Evolutionary conservation across 1,140 invertebrate species (phyloP), one percentile per base, ranked within the genome.

Genomic region (Drosophila bocqueti): DNA sequence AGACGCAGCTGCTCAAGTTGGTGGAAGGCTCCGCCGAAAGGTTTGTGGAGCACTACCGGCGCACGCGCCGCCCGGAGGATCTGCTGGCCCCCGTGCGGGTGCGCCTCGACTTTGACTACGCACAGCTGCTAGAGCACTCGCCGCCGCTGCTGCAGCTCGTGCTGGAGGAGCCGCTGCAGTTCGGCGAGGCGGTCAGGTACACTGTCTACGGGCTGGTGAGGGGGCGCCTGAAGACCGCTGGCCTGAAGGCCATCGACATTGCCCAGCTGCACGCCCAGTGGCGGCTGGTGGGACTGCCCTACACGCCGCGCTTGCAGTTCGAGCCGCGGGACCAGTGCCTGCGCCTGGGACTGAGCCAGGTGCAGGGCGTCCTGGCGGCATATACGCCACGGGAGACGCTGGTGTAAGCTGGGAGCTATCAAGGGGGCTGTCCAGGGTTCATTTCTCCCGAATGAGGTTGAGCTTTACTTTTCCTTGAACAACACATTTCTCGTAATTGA

Each of bases 321-420:
- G 61, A 83, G 38, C 83, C 81, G 0, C 36, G 50, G 8, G 57
- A 76, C 5, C 57, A 79, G 42, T 45, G 24, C 18, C 79, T 61
- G 49, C 91, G 60, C 3, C 50, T 79, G 9, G 85, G 85, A 2
- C 24, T 92, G 10, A 49, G 76, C 8, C 42, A 79, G 40, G 45
- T 92, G 2, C 72, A 69, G 43, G 91, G 91, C 47, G 80, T 92
- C 9, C 57, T 92, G n/a, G 81, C 85, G 8, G 91, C 91, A 1
- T 81, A 74, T 18, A 91, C 91, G 18, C 76, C 79, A 0, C 61
- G 60, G 2, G 85, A 91, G 31, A 72, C 62, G 15, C 59, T 77
- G 18, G 76, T 92, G 91, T 92, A 57, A 91, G 89, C 77, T 2
- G 15, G 26, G 26, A 29, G 26, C 4, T 24, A 24, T 24, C 24